phyloP scores from a whole-genome alignment of 2,888 invertebrate species.

The Mystacides longicornis region DNA sequence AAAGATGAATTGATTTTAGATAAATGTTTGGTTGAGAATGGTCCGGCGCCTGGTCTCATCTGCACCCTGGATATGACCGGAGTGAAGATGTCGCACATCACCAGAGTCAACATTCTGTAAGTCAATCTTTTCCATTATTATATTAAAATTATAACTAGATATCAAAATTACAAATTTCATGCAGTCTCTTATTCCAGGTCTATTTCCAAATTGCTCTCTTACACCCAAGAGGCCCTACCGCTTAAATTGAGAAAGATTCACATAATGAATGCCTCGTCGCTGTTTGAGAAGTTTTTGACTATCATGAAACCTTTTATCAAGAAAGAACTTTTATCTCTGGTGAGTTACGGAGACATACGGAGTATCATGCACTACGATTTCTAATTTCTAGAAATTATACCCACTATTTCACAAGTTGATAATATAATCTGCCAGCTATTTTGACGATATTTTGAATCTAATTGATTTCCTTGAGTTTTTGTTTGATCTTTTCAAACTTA shows the following conservation, averaged over 20 bases:
- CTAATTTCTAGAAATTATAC: no score
- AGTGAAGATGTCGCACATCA: conserved; percentile 53
- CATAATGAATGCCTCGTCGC: conserved; percentile 54
- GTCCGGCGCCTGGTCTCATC: conserved; percentile 53
- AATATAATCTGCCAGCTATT: no score
- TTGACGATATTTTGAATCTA: no score
- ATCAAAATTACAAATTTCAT: background rate
- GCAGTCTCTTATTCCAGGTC: conserved; percentile 39
- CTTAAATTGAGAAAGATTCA: conserved; percentile 59
- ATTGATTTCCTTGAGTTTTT: no score
- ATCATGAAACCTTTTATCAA: conserved; percentile 54
- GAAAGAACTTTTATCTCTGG: conserved; percentile 50
- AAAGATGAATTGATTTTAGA: no score
- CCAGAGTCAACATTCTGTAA: conserved; percentile 47
- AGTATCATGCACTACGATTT: no score
- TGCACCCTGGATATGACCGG: conserved; percentile 63
- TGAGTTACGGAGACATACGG: conserved; percentile 32
- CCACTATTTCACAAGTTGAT: no score
- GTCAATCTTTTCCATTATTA: background rate
- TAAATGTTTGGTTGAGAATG: conserved; percentile 10
- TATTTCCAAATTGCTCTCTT: conserved; percentile 57
- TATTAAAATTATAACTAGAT: background rate
- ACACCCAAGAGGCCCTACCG: conserved; percentile 62
- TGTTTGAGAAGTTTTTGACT: conserved; percentile 51
- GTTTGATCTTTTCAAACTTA: no score